Evolutionary conservation across 1,140 invertebrate genomes (phyloP).

Genomic region (Melanaphis sacchari): DNA sequence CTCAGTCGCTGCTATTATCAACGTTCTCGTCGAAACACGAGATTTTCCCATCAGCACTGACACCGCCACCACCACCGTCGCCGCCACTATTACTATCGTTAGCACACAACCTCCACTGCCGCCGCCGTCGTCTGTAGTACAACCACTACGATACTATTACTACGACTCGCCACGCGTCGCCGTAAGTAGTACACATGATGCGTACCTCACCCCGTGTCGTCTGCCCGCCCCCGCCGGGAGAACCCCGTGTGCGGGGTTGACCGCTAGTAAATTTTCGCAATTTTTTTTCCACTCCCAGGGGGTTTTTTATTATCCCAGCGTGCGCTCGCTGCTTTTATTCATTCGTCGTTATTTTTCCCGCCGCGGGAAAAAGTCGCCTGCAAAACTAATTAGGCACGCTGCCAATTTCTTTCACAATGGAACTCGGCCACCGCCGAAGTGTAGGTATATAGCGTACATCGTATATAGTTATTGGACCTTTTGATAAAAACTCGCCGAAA

Average conservation of each 20-base stretch:
- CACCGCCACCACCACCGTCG: not conserved
- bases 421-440: not conserved
- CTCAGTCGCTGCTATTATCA: not conserved
- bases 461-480: slow-evolving; percentile 13
- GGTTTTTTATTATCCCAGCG: not conserved
- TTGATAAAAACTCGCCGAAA: slow-evolving; percentile 49
- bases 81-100: not conserved
- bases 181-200: not conserved
- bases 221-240: not conserved
- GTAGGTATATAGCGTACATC: not conserved
- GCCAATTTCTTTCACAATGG: slow-evolving; percentile 51
- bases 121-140: not conserved
- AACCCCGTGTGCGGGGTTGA: not conserved
- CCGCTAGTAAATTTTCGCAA: not conserved
- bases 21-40: not conserved
- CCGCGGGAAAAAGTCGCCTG: slow-evolving; percentile 26
- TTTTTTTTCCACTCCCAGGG: not conserved
- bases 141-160: not conserved
- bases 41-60: not conserved
- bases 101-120: not conserved
- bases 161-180: not conserved
- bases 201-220: not conserved
- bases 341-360: not conserved
- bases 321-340: not conserved
- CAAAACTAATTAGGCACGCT: slow-evolving; percentile 51